A percentile compares a stretch with the other conserved stretches of the same genome.
Conservation (phyloP, 2,113 vertebrate genomes). For the Poeciliopsis turrubarensis region DNA sequence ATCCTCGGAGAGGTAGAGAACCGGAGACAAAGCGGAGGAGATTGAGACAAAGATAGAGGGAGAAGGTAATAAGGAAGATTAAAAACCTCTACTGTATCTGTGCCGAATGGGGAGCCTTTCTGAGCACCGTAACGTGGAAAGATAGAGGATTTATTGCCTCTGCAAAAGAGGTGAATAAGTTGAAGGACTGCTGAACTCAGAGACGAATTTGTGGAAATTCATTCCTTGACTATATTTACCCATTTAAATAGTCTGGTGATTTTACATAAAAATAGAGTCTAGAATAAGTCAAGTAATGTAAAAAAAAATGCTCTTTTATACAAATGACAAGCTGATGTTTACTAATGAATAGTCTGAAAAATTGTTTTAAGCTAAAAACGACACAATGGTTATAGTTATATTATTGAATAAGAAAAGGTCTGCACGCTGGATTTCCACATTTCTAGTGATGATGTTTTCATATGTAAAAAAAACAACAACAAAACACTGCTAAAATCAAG, state of each 20-base stretch:
- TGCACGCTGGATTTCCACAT: neutral
- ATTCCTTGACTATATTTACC: neutral
- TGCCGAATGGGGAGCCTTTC: conserved; percentile 13
- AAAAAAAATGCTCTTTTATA: neutral
- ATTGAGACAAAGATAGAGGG: conserved; percentile 35
- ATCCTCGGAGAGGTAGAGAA: conserved; percentile 30
- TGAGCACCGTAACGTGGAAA: conserved; percentile 26
- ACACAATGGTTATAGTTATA: too few species aligned
- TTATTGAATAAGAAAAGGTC: too few species aligned
- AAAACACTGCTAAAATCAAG: neutral
- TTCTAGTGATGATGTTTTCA: neutral
- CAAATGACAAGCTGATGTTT: neutral
- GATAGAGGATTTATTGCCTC: neutral
- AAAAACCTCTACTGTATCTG: conserved; percentile 24
- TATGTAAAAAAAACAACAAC: neutral
- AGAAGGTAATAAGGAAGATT: conserved; percentile 26
- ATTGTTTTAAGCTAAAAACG: neutral
- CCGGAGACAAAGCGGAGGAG: conserved; percentile 1
- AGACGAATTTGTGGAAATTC: neutral
- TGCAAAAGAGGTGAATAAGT: neutral
- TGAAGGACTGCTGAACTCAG: neutral
- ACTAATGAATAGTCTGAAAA: neutral
- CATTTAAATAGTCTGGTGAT: neutral
- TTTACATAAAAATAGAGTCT: neutral
- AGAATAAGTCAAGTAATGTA: neutral